Base-by-base conservation (phyloP, 2,113 vertebrate species). In the Scomber colias region DNA sequence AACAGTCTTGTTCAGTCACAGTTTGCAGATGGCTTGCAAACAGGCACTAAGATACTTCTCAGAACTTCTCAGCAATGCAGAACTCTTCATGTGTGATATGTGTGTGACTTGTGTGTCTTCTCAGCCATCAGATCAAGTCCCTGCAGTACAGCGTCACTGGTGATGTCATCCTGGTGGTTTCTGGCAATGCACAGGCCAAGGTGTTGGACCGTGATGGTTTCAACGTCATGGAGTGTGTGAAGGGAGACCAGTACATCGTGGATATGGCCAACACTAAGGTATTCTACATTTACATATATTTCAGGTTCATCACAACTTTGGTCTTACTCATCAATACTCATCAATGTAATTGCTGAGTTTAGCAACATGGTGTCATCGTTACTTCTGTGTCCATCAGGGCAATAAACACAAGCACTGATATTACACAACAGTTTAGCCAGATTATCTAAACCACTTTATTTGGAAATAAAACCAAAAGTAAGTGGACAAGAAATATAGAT, bases 201-300 rank as follows among this genome's bases (percentile, higher is more conserved):
- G 97, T 99, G 55, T 94, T 99, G 88, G 97, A 99, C 92, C 95
- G 98, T 62, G 98, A 99, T 77, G 97, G 98, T 66, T 99, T 99
- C 92, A 97, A 96, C n/a, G 97, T 99, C 27, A 96, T 99, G 95
- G 98, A 99, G 71, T 99, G 97, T 88, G 93, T 97, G 55, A 99
- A 99, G 84, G 98, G 98, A 88, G 98, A 99, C 92, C 98, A 99
- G 63, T 99, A 99, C 90, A 99, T 99, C 35, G 97, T 99, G 81
- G 98, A 99, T 90, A 99, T 99, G 97, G 97, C 96, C 45, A 98
- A 98, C 75, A 99, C 98, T 62, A 99, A 99, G 97, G 98, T 98
- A 95, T 13, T 67, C 24, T 11, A 71, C 66, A 74, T 30, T 19
- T 1, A 8, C 5, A 11, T 12, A 50, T 3, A 17, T 12, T 70